Base-by-base conservation (phyloP, 2,797 vertebrate genomes). In the Glyptemys insculpta region DNA sequence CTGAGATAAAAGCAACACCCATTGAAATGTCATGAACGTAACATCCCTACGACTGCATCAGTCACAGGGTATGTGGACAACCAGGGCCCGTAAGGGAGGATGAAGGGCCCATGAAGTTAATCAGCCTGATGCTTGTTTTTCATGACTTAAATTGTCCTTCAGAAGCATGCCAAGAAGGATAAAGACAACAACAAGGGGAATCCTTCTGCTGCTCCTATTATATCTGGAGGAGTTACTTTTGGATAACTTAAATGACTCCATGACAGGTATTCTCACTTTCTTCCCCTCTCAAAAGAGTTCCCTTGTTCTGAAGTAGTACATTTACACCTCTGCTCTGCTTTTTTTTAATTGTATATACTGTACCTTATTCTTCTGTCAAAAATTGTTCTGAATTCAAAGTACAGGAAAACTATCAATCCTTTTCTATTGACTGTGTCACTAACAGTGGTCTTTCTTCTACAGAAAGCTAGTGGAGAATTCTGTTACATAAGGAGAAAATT, bases 141-240 rank as follows among this genome's bases (percentile, higher is more conserved):
- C 83, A 83, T 21, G 87, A 37, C 31, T 86, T 82, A 27, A 90
- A 82, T 50, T 93, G 76, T 85, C 62, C 56, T 89, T 93, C 27
- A 25, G 83, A 72, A 14, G 56, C n/a, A 54, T 78, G 79, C 41
- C 5, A 85, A 9, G 54, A 96, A 16, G 62, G 34, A 83, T 83
- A 41, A 92, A 83, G 47, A 81, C 8, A 81, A 83, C 79, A 85
- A 59, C 37, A 93, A 93, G 91, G 3, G 6, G 18, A 50, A 85
- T 53, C 68, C 91, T 90, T 88, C 79, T 37, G 79, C 72, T 72
- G 54, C 18, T 88, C 31, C 52, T 11, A 0, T 59, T 86, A n/a
- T 80, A 86, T 52, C 18, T 85, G 44, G 37, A 85, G 59, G 89
- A 89, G 56, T 68, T 93, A 92, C 25, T 87, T 93, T 87, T 65